These are phyloP conservation scores for Furnarius figulus DNA, from an alignment of 2,113 vertebrate genomes.

Conservation along the genomic window DNA sequence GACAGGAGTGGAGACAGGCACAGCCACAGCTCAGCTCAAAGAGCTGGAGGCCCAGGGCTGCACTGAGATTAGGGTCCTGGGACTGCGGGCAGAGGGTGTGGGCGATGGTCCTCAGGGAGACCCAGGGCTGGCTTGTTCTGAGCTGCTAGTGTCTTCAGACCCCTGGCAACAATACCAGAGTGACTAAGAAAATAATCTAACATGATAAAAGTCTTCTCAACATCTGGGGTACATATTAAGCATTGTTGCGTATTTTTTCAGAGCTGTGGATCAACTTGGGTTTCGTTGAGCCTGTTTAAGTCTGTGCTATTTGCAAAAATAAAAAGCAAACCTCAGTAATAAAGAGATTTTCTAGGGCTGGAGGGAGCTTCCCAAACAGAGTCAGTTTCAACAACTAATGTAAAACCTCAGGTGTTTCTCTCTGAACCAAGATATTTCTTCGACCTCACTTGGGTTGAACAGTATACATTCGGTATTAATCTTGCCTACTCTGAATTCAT, in stretches of 20 bases:
- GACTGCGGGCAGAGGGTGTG: rapidly evolving
- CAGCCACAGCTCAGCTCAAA: neutral
- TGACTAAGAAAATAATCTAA: neutral
- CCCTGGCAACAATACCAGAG: neutral
- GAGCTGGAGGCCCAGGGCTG: neutral
- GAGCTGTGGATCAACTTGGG: neutral
- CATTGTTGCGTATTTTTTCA: neutral
- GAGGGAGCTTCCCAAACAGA: neutral
- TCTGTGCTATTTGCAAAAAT: neutral
- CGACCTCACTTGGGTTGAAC: neutral
- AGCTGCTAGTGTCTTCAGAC: too few species aligned
- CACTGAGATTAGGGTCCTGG: neutral
- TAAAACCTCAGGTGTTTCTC: neutral
- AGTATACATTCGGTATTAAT: neutral
- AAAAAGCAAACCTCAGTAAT: neutral
- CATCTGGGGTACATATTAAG: neutral
- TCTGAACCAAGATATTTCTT: neutral
- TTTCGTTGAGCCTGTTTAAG: neutral
- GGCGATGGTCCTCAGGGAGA: too few species aligned
- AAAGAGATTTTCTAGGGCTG: neutral
- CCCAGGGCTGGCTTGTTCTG: neutral
- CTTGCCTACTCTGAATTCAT: neutral
- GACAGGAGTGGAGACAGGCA: rapidly evolving
- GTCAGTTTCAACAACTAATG: neutral
- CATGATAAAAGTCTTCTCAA: neutral